Evolutionary conservation across 1,140 invertebrate species (phyloP), one percentile per base, ranked within the genome.

Genomic region (Chironomus tepperi): DNA sequence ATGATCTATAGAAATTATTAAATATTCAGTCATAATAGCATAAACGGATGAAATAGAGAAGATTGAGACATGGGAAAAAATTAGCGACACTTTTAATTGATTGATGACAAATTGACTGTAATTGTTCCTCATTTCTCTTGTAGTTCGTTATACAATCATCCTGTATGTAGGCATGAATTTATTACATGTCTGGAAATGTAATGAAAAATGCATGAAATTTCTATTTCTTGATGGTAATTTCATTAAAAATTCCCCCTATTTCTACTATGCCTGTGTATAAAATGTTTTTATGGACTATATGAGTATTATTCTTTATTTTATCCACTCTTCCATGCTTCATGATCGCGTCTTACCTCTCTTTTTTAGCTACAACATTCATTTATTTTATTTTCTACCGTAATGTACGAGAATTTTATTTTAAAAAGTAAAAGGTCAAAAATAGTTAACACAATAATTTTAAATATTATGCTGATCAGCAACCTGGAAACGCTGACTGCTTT

Each of bases 101-200:
- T 57, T 57, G 47, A 57, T 57, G 47, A 57, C 47, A 57, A 57
- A 57, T 57, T 57, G 47, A 57, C 47, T 15, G 47, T 57, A 57
- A 57, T 57, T 57, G n/a, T 12, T 57, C 15, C 47, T 57, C 15
- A 12, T 15, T 57, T 57, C 47, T 57, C 47, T 57, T 57, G 10
- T 12, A 57, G 47, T 57, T 57, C 47, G 47, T 57, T 57, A 57
- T 57, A 15, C 47, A 57, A 57, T 57, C 47, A 57, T 57, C 47
- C n/a, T 57, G 47, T 34, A 34, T 57, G 47, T n/a, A 57, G 12
- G 47, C 12, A n/a, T 57, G 47, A 57, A 57, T 57, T 57, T 57
- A n/a, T n/a, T 57, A 57, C 47, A 57, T n/a, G 24, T n/a, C 47
- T 57, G 15, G 47, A n/a, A 12, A 57, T 57, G 47, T 57, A 12